A percentile compares a stretch with the other conserved stretches of the same genome.
Conservation (phyloP, 2,113 vertebrate species). For the Salvelinus sp. region DNA sequence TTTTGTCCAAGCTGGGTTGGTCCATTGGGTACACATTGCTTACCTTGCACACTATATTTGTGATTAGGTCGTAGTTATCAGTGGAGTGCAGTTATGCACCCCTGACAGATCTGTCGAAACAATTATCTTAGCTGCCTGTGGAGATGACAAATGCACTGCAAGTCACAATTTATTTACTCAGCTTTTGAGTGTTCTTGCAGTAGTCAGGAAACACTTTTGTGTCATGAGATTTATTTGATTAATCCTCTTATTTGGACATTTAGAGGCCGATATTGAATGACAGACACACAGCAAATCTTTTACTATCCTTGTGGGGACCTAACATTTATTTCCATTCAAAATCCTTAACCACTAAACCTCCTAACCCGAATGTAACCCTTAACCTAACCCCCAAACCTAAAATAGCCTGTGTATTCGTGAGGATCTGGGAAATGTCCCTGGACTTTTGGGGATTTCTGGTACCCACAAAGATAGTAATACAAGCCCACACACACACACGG, state of each 20-base stretch:
- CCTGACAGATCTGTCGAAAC: conserved; percentile 14
- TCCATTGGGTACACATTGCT: too few species aligned
- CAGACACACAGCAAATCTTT: too few species aligned
- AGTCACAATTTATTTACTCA: conserved; percentile 4
- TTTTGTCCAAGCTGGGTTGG: too few species aligned
- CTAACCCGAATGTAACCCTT: too few species aligned
- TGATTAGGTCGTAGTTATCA: conserved; percentile 23
- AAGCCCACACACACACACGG: neutral
- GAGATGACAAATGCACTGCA: conserved; percentile 30
- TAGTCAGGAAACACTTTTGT: neutral
- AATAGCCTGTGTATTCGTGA: too few species aligned
- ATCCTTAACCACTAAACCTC: too few species aligned
- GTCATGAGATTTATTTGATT: neutral
- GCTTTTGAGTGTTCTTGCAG: neutral
- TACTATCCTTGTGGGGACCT: too few species aligned
- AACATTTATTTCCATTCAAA: too few species aligned
- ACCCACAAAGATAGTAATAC: conserved; percentile 1
- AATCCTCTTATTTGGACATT: too few species aligned
- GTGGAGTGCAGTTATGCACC: conserved; percentile 27
- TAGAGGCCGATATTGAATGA: neutral
- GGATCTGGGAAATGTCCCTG: too few species aligned
- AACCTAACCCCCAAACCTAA: too few species aligned
- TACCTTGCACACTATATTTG: conserved; percentile 1
- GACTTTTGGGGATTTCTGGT: too few species aligned
- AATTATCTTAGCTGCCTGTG: conserved; percentile 29